phyloP scores from a whole-genome alignment of 2,888 invertebrate genomes.

The Tinea semifulvella region DNA sequence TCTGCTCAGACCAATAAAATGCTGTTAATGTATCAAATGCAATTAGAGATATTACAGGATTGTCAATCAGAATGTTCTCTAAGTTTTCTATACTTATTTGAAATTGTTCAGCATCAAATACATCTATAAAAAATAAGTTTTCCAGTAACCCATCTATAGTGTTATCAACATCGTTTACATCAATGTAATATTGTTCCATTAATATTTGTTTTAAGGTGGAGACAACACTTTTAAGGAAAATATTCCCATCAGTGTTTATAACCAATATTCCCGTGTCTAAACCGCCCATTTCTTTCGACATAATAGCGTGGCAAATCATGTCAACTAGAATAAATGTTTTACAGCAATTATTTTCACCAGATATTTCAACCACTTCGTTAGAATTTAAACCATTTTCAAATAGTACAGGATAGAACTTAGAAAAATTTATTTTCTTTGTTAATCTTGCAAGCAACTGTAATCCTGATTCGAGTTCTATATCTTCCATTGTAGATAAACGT shows the following conservation, averaged over 20 bases:
- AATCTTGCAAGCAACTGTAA: conserved; percentile 65
- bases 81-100: conserved; percentile 48
- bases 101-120: conserved; percentile 49
- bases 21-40: conserved; percentile 53
- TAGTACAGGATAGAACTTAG: conserved; percentile 51
- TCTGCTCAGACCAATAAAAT: conserved; percentile 64
- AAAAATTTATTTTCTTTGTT: conserved; percentile 41
- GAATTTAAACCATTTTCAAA: conserved; percentile 42
- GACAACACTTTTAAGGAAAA: conserved; percentile 32
- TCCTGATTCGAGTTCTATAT: conserved; percentile 63
- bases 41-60: conserved; percentile 44
- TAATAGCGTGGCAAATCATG: conserved; percentile 39
- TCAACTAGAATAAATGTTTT: conserved; percentile 35
- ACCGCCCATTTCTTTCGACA: conserved; percentile 31
- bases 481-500: not conserved
- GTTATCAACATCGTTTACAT: conserved; percentile 21
- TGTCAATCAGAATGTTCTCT: conserved; percentile 40
- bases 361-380: conserved; percentile 45
- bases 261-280: conserved; percentile 38
- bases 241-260: conserved; percentile 50
- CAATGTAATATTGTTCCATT: not conserved
- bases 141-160: conserved; percentile 26
- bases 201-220: conserved; percentile 26
- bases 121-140: conserved; percentile 38
- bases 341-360: conserved; percentile 28